These are phyloP conservation scores for Drosophila busckii DNA, from an alignment of 1,140 invertebrate genomes.

Conservation along the genomic window DNA sequence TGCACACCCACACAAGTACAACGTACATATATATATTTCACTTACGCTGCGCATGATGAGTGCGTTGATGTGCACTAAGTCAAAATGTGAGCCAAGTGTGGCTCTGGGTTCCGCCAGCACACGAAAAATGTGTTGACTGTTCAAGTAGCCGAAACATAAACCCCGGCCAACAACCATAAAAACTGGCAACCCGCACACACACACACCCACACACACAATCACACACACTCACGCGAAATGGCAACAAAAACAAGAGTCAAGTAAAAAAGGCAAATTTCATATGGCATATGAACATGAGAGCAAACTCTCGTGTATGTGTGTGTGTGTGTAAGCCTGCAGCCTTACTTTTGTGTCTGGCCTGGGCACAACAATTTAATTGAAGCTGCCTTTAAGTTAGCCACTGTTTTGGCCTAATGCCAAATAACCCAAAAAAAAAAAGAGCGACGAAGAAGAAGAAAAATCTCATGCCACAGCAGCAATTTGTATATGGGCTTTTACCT, in stretches of 20 bases:
- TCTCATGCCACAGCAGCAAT: conserved; percentile 51
- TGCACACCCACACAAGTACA: not conserved
- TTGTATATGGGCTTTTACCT: conserved; percentile 57
- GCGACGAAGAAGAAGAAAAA: no score
- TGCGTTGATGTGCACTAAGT: conserved; percentile 61
- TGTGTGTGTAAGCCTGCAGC: conserved; percentile 2
- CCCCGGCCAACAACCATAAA: not conserved
- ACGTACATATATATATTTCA: conserved; percentile 60
- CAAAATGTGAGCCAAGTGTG: conserved; percentile 44
- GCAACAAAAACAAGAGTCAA: conserved; percentile 7
- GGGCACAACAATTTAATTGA: conserved; percentile 62
- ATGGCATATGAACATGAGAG: conserved; percentile 8
- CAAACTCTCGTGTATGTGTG: not conserved
- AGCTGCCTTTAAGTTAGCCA: conserved; percentile 59
- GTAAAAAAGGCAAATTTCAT: conserved; percentile 19
- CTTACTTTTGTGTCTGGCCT: conserved; percentile 28
- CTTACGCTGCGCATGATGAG: conserved; percentile 56
- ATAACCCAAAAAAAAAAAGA: no score
- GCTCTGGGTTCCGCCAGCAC: conserved; percentile 1
- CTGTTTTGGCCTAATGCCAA: conserved; percentile 27
- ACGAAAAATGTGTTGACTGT: conserved; percentile 37
- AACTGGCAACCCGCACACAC: not conserved
- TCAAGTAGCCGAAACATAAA: conserved; percentile 20
- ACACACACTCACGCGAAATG: conserved; percentile 6
- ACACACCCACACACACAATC: conserved; percentile 6